These are phyloP conservation scores for Leucoraja ocellata DNA, from an alignment of 2,797 vertebrate species.

Conservation along the genomic window DNA sequence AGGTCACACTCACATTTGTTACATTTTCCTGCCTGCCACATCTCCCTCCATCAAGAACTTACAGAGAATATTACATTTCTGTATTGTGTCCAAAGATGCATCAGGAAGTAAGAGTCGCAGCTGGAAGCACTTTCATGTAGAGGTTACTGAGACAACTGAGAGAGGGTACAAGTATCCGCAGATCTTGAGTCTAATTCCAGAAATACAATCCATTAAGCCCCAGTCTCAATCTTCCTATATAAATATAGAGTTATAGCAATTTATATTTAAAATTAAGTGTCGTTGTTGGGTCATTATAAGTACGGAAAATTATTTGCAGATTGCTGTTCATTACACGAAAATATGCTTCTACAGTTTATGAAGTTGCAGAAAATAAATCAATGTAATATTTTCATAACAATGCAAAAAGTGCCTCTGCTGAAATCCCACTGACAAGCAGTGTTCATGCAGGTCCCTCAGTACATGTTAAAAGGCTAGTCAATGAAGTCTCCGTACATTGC, in stretches of 20 bases:
- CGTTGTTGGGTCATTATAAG: background rate
- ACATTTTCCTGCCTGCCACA: background rate
- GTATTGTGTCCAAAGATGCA: background rate
- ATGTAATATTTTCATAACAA: background rate
- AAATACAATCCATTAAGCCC: background rate
- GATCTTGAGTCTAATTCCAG: background rate
- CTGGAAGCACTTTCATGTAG: background rate
- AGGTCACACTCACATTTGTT: background rate
- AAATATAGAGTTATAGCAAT: background rate
- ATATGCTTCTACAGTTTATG: background rate
- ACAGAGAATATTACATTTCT: background rate
- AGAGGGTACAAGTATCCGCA: background rate
- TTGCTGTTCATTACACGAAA: background rate
- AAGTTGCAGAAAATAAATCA: background rate
- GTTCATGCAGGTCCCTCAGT: background rate
- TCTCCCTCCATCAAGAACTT: background rate
- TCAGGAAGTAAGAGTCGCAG: background rate
- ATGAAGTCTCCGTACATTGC: background rate
- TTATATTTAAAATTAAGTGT: background rate
- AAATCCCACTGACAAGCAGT: background rate
- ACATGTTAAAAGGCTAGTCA: slow-evolving; percentile 1
- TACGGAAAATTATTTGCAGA: background rate
- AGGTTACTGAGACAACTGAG: background rate
- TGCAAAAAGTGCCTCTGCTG: background rate
- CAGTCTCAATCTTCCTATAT: background rate